phyloP scores from a whole-genome alignment of 2,888 invertebrate species.

The Agriopis marginaria region DNA sequence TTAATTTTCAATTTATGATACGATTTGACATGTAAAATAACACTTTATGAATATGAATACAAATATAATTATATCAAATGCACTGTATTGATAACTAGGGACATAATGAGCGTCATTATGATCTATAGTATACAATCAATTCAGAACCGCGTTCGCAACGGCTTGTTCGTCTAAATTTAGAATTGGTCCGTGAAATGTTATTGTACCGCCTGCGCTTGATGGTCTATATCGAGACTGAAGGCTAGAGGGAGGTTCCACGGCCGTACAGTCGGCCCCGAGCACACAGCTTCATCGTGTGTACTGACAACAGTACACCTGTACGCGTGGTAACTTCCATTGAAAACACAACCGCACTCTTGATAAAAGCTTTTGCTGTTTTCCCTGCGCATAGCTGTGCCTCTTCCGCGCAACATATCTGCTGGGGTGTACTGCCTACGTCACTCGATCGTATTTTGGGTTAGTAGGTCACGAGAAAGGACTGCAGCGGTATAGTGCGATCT shows the following conservation, averaged over 20 bases:
- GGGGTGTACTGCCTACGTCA: constrained; percentile 81
- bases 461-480: constrained; percentile 81
- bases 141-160: not conserved
- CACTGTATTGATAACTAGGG: too few species aligned
- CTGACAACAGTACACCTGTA: constrained; percentile 51
- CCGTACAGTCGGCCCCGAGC: constrained; percentile 49
- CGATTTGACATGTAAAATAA: too few species aligned
- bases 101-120: not conserved
- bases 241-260: constrained; percentile 52
- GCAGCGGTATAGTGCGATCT: constrained; percentile 66
- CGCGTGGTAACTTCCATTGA: constrained; percentile 77
- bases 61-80: too few species aligned
- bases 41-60: too few species aligned
- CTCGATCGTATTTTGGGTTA: constrained; percentile 78
- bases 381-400: constrained; percentile 37
- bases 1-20: too few species aligned
- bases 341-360: constrained; percentile 60
- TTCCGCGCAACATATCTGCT: constrained; percentile 50
- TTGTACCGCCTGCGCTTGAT: constrained; percentile 43
- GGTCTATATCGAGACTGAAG: constrained; percentile 45
- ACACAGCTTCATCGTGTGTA: constrained; percentile 47
- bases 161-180: constrained; percentile 42
- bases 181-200: constrained; percentile 43
- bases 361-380: constrained; percentile 58
- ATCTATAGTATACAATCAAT: not conserved